phyloP scores from a whole-genome alignment of 2,797 vertebrate genomes.

The Gadopsis bispinosus region DNA sequence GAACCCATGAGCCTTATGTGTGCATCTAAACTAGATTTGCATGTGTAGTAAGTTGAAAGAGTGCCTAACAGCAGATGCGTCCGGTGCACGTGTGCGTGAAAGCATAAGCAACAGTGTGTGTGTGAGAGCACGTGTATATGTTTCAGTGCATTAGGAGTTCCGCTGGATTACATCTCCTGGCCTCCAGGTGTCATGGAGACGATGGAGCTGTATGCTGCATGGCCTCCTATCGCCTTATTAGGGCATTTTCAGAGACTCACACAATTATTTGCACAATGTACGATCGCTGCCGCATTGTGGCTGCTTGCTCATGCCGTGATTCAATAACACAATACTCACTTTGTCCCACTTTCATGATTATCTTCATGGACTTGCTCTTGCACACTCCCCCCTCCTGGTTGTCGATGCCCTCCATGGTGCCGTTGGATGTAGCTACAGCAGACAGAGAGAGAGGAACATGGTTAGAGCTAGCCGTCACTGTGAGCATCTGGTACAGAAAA shows the following conservation, averaged over 20 bases:
- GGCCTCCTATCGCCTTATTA: conserved; percentile 58
- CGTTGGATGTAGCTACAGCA: conserved; percentile 94
- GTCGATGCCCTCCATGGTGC: conserved; percentile 97
- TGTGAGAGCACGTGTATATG: conserved; percentile 3
- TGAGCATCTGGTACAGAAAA: neutral
- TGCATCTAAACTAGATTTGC: conserved; percentile 29
- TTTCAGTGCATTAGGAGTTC: conserved; percentile 39
- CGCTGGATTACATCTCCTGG: conserved; percentile 65
- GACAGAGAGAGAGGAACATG: conserved; percentile 13
- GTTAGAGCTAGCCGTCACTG: conserved; percentile 38
- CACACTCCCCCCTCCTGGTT: conserved; percentile 99
- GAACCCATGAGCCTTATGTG: conserved; percentile 10
- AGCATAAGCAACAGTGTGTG: conserved; percentile 19
- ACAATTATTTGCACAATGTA: conserved; percentile 1
- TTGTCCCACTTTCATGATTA: conserved; percentile 99
- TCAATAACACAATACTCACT: conserved; percentile 86
- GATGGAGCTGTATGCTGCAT: conserved; percentile 33
- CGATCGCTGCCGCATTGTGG: neutral
- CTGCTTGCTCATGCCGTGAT: conserved; percentile 1
- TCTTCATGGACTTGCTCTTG: conserved; percentile 99
- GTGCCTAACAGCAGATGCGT: conserved; percentile 47
- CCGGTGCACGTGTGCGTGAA: conserved; percentile 28
- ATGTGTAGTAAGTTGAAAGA: conserved; percentile 19
- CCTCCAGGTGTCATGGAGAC: conserved; percentile 71
- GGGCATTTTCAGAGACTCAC: conserved; percentile 36